These are phyloP conservation scores for Dioctria rufipes DNA, from an alignment of 2,888 invertebrate species.

Conservation along the genomic window DNA sequence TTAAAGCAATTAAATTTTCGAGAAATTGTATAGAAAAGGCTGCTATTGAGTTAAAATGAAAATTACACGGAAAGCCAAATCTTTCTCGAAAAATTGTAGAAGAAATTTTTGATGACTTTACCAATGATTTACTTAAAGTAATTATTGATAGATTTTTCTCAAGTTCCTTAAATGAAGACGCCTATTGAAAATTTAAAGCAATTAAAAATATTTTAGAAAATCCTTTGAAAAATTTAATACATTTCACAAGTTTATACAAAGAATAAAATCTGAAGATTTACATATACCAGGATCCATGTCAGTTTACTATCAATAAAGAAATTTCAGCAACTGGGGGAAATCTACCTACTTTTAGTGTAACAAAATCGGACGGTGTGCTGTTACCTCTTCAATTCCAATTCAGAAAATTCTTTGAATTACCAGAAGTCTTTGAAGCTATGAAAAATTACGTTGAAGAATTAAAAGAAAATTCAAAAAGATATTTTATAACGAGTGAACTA, in stretches of 20 bases:
- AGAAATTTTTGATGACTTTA: neutral
- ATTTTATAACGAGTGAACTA: neutral
- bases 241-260: neutral
- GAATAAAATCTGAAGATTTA: neutral
- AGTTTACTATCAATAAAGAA: neutral
- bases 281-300: neutral
- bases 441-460: neutral
- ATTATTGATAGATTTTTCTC: neutral
- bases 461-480: neutral
- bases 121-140: neutral
- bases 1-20: neutral
- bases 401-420: neutral
- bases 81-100: neutral
- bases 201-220: neutral
- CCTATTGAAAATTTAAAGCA: neutral
- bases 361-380: neutral
- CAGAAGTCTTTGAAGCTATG: neutral
- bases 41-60: neutral
- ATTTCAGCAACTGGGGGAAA: neutral
- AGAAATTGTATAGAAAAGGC: neutral
- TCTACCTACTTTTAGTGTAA: neutral
- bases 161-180: neutral
- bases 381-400: slow-evolving; percentile 6
- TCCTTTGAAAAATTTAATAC: neutral
- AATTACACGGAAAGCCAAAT: neutral